Base-by-base conservation (phyloP, 2,113 vertebrate genomes). In the Poecile atricapillus region DNA sequence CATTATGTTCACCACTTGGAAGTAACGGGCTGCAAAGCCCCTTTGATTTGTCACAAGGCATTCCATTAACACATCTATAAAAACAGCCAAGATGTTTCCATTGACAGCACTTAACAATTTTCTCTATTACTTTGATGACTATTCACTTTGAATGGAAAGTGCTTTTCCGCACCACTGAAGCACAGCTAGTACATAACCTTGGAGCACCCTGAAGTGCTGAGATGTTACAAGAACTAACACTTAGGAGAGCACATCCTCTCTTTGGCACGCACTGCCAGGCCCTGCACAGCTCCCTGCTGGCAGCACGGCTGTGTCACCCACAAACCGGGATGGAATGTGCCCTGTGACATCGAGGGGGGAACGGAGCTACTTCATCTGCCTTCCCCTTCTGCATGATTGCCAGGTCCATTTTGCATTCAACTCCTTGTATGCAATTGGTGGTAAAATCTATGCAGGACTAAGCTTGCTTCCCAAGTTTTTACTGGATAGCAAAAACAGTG, bases 111-210 rank as follows among this genome's bases (percentile, higher is more conserved):
- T 93, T 93, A 90, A 81, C 83, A 87, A 79, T 90, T 93, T 90
- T 89, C 93, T 87, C 64, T 78, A 35, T 90, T 89, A 52, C 86
- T 93, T 75, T 53, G 68, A 88, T 82, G 73, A 81, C 83, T 90
- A 11, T 64, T 84, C 85, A 73, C 76, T 81, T 96, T 41, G 83
- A 90, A 87, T 33, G 62, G 89, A 56, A 94, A 95, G 88, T 87
- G 62, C 41, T 95, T 95, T 94, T 96, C 94, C 0, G 5, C 92
- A n/a, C 73, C 86, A 16, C 4, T 93, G 92, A 60, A 93, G 89
- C 94, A 84, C 13, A 73, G 81, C 77, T 60, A 22, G 87, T 24
- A 3, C 15, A 41, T 78, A 79, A 71, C 87, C 76, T 86, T 44
- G 0, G 3, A 83, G 79, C 70, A 13, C 71, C 55, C 43, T 7